Evolutionary conservation across 2,888 invertebrate genomes (phyloP), one percentile per base, ranked within the genome.

Genomic region (Eupeodes luniger): DNA sequence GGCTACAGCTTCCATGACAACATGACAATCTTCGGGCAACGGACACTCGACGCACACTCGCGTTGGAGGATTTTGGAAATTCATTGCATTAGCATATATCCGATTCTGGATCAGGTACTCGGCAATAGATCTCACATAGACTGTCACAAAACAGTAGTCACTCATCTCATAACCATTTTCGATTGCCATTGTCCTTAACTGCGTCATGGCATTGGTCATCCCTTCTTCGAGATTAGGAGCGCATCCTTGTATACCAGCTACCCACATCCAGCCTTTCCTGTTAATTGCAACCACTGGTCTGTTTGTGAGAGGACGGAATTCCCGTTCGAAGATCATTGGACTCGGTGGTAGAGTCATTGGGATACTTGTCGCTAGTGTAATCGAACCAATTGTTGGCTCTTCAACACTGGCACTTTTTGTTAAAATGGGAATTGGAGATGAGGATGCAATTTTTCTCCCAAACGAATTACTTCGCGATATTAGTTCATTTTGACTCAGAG

Each of bases 41-140:
- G 97, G 97, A 91, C 96, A 96, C 92, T 98, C 96, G 27, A 98
- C 96, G 91, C 98, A 98, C 1, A 97, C 97, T 74, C 98, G 95
- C 2, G 97, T 96, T 10, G 98, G 98, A 51, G 98, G 98, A 94
- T 97, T 97, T 57, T 95, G 94, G 93, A 96, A 96, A 90, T 95
- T 95, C 91, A 98, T 96, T 89, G 95, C 95, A 75, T 95, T 95
- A 75, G 95, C 95, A 92, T 99, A 99, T 19, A 96, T 95, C 88
- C 95, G 94, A 93, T 98, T 99, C 89, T 98, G 94, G 10, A 95
- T 94, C 0, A 95, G 94, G 93, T 98, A 99, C 90, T 97, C 95
- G 0, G 94, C 94, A 96, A 99, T 98, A 91, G 97, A 96, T 62
- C 96, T 95, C 91, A 99, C 96, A 92, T 97, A 98, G 91, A 98